Conservation (phyloP, 2,888 invertebrate species). For the Lasioglossum leucozonium region DNA sequence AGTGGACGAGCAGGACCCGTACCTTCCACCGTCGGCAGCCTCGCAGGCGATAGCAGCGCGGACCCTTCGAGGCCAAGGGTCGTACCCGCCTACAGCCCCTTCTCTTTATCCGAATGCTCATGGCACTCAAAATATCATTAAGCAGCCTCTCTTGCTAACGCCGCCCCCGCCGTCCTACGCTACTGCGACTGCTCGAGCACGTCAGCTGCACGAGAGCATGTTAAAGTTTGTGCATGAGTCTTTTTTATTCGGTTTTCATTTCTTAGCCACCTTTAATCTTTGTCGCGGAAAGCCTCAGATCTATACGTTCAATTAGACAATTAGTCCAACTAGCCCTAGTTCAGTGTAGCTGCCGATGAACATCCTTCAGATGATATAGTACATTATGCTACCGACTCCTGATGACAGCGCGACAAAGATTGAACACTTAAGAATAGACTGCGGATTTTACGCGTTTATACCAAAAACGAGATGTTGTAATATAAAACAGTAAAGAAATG, state of each 20-base stretch:
- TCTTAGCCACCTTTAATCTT: conserved; percentile 55
- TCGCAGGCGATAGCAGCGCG: conserved; percentile 87
- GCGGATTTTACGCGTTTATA: neutral
- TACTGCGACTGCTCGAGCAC: conserved; percentile 86
- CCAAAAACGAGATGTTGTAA: no score
- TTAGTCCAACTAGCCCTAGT: neutral
- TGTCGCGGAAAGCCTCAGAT: conserved; percentile 22
- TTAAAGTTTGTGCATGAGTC: conserved; percentile 86
- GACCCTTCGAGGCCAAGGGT: conserved; percentile 90
- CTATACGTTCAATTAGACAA: neutral
- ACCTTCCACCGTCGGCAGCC: conserved; percentile 88
- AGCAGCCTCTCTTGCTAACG: conserved; percentile 85
- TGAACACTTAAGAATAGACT: conserved; percentile 18
- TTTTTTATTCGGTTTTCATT: conserved; percentile 76
- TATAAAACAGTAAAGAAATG: no score
- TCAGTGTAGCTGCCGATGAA: neutral
- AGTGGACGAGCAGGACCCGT: conserved; percentile 94
- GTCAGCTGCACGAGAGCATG: conserved; percentile 85
- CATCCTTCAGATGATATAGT: neutral
- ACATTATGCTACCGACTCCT: neutral
- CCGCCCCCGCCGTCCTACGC: conserved; percentile 88
- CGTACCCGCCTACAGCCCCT: conserved; percentile 88
- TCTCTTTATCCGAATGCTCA: conserved; percentile 85
- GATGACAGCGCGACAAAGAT: conserved; percentile 47
- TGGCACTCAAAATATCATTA: conserved; percentile 87